A percentile compares a stretch with the other conserved stretches of the same genome.
phyloP scores from a whole-genome alignment of 2,113 vertebrate species.

The Acrocephalus arundinaceus region DNA sequence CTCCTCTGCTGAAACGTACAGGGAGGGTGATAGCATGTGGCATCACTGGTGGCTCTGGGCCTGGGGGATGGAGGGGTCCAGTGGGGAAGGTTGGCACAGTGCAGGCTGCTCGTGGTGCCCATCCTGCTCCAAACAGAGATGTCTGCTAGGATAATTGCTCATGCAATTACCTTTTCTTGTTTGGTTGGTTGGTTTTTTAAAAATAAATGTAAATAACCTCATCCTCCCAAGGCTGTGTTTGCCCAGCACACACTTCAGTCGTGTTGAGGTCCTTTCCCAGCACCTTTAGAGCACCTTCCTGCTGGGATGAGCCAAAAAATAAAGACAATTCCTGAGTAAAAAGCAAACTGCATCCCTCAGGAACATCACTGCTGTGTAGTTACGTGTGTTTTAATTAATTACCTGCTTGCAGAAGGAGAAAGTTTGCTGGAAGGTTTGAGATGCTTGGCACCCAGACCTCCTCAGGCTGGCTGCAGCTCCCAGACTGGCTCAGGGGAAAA shows the following conservation, averaged over 20 bases:
- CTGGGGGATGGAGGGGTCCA: not conserved
- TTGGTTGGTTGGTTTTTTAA: not conserved
- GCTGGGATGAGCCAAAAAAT: not conserved
- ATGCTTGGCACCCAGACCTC: not conserved
- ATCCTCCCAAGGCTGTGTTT: not conserved
- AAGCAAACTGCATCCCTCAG: not conserved
- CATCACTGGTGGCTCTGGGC: not conserved
- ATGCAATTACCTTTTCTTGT: not conserved
- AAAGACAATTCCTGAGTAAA: not conserved
- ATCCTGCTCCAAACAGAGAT: not conserved
- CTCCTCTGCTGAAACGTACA: not conserved
- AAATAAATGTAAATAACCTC: not conserved
- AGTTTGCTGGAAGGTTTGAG: not conserved
- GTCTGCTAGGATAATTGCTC: not conserved
- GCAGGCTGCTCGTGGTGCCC: rapidly evolving
- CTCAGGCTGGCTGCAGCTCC: rapidly evolving
- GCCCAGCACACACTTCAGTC: not conserved
- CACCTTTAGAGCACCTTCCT: not conserved
- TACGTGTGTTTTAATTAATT: not conserved
- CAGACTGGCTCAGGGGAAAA: not conserved
- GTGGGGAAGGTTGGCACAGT: rapidly evolving
- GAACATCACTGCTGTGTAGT: not conserved
- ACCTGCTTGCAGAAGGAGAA: not conserved
- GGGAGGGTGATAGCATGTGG: rapidly evolving
- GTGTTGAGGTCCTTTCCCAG: not conserved